Base-by-base conservation (phyloP, 2,113 vertebrate species). In the Cavia porcellus region DNA sequence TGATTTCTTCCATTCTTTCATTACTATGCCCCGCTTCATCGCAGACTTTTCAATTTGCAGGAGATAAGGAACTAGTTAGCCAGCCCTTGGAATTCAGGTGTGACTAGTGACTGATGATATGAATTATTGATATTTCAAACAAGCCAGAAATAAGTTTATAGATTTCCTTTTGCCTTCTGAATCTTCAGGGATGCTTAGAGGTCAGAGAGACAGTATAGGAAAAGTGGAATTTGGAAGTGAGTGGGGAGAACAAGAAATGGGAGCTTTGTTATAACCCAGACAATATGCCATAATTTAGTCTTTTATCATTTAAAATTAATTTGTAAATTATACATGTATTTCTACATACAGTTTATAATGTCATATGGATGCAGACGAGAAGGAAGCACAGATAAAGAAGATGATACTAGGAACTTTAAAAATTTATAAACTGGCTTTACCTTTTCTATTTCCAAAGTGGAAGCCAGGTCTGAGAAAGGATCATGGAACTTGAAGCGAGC, bases 401-500 rank as follows among this genome's bases (percentile, higher is more conserved):
- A 25, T 3, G 1, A 42, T 22, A 45, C 30, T 59, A 50, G 30
- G n/a, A 5, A 74, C 57, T 47, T 84, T 3, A 32, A 59, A 52
- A 57, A 50, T 30, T 35, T 24, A 17, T 25, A 7, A 35, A 9
- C 19, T 57, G 47, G 32, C 13, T 28, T 98, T 97, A 99, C 99
- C 98, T 98, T 96, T 85, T 98, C 99, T 0, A 98, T 95, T 96
- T 99, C 95, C 98, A 99, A 86, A 0, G 99, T 98, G 0, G 99
- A 99, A 22, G 99, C 98, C 57, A 99, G 93, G 0, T 98, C 97
- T 0, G 99, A 99, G 97, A 86, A 90, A 0, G 99, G 97, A 17
- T 98, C 96, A 1, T 97, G 98, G 85, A 99, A 99, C 85, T 97
- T 98, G 97, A 99, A 99, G 88, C 62, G 80, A 0, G 99, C 98